phyloP scores from a whole-genome alignment of 2,888 invertebrate genomes.

The Drosophila suboccidentalis region DNA sequence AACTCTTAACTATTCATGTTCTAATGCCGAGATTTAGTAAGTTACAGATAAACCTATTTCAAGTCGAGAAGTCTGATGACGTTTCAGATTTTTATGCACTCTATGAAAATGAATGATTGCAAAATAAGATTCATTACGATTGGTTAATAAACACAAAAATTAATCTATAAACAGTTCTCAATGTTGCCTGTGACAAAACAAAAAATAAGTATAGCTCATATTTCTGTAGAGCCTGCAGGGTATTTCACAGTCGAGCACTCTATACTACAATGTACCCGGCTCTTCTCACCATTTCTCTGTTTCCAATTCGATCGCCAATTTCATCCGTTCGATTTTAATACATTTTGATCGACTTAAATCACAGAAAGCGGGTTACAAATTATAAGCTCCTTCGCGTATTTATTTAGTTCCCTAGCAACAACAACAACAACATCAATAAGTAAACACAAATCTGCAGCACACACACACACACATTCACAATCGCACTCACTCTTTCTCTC shows the following conservation, averaged over 20 bases:
- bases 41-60: no score
- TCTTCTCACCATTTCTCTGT: neutral
- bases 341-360: conserved; percentile 31
- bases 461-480: conserved; percentile 11
- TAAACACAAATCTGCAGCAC: conserved; percentile 46
- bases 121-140: no score
- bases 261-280: neutral
- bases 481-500: conserved; percentile 8
- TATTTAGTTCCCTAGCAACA: conserved; percentile 40
- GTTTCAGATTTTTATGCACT: no score
- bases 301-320: conserved; percentile 4
- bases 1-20: neutral
- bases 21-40: neutral
- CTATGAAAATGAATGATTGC: no score
- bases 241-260: neutral
- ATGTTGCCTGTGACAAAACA: no score
- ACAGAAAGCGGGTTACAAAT: conserved; percentile 48
- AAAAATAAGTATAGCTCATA: neutral
- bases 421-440: conserved; percentile 42
- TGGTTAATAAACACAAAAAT: no score
- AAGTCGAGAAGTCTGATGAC: no score
- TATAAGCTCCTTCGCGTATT: conserved; percentile 59
- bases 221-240: no score
- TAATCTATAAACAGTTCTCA: no score
- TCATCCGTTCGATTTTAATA: conserved; percentile 13